Conservation (phyloP, 2,113 vertebrate genomes). For the Dromiciops gliroides region DNA sequence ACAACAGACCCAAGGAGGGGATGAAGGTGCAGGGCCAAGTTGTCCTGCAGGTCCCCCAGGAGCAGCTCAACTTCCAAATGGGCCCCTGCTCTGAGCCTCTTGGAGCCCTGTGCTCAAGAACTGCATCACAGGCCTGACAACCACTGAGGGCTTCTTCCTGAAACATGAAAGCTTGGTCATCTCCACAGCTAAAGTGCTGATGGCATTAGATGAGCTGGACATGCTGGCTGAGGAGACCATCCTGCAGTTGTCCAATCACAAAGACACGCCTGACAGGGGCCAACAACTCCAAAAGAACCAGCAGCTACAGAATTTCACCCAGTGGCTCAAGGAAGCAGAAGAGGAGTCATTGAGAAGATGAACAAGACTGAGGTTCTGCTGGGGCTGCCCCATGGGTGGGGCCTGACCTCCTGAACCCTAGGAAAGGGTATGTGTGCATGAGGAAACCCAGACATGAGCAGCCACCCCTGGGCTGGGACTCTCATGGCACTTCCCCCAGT, state of each 20-base stretch:
- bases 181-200: conserved; percentile 93
- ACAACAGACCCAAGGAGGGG: conserved; percentile 95
- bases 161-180: conserved; percentile 90
- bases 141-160: conserved; percentile 95
- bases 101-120: conserved; percentile 97
- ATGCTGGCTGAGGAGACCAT: conserved; percentile 96
- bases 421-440: not conserved
- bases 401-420: conserved; percentile 1
- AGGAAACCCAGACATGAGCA: conserved; percentile 26
- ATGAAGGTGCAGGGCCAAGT: conserved; percentile 94
- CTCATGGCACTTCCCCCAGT: not conserved
- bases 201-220: no score
- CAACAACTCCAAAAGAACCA: conserved; percentile 92
- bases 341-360: conserved; percentile 94
- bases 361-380: conserved; percentile 77
- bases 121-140: conserved; percentile 93
- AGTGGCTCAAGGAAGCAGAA: conserved; percentile 97
- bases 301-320: conserved; percentile 95
- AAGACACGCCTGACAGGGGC: conserved; percentile 86
- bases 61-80: conserved; percentile 87
- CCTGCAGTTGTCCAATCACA: conserved; percentile 92
- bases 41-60: conserved; percentile 93
- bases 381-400: not conserved
- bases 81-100: conserved; percentile 90
- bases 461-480: not conserved